phyloP scores from a whole-genome alignment of 2,888 invertebrate genomes.

The Galerucella nymphaeae region DNA sequence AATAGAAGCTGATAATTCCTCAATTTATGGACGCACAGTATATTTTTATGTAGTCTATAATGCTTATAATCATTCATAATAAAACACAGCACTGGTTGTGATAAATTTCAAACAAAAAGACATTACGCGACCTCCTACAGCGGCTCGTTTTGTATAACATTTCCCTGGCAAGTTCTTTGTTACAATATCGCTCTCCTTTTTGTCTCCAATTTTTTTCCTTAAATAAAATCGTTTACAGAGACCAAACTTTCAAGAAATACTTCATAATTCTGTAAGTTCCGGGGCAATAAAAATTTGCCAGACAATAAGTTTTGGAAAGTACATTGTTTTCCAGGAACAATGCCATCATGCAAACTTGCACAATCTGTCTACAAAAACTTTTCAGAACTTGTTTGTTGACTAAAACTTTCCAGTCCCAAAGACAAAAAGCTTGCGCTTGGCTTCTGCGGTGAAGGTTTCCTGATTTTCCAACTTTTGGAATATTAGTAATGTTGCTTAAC shows the following conservation, averaged over 20 bases:
- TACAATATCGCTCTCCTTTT: conserved; percentile 2
- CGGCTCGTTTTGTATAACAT: conserved; percentile 12
- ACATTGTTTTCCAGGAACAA: conserved; percentile 59
- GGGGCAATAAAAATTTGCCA: conserved; percentile 57
- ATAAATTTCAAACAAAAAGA: conserved; percentile 1
- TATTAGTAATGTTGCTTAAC: conserved; percentile 23
- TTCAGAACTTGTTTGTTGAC: conserved; percentile 54
- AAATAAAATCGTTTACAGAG: conserved; percentile 40
- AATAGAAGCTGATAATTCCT: too few species aligned
- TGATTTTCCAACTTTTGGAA: conserved; percentile 41
- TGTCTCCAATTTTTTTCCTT: conserved; percentile 9
- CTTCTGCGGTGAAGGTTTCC: conserved; percentile 36
- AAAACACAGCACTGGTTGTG: background rate
- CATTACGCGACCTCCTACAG: background rate
- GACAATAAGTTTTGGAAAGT: conserved; percentile 57
- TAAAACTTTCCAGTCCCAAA: conserved; percentile 50
- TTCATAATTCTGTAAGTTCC: conserved; percentile 45
- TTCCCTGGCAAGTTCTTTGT: conserved; percentile 11
- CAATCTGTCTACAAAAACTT: conserved; percentile 59
- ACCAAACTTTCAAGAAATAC: conserved; percentile 42
- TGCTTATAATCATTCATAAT: background rate
- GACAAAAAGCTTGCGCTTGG: conserved; percentile 47
- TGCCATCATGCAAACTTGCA: conserved; percentile 58
- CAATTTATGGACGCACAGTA: background rate
- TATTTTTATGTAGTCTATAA: background rate